Conservation (phyloP, 1,140 invertebrate genomes). For the Tetraneura akinire region DNA sequence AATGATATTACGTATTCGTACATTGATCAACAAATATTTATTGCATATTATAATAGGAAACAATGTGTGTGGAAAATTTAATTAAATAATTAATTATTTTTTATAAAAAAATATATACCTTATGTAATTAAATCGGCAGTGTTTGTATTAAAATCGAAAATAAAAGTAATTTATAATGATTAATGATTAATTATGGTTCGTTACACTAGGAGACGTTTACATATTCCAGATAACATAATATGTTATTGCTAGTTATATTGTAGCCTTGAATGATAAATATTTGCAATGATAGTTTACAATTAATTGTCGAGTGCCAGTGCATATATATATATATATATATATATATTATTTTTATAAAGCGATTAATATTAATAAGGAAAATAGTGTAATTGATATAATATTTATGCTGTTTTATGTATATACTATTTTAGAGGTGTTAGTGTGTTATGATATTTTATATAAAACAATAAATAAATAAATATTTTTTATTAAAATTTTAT, state of each 20-base stretch:
- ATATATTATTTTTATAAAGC: no score
- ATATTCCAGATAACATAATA: neutral
- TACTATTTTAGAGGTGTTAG: no score
- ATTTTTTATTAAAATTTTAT: no score
- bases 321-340: no score
- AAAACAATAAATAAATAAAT: no score
- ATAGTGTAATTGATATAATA: no score
- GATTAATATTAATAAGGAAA: no score
- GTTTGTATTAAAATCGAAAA: neutral
- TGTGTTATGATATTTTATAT: no score
- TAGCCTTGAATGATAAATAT: constrained; percentile 40
- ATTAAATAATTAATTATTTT: neutral
- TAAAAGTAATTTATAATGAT: neutral
- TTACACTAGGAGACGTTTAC: neutral
- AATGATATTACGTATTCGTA: neutral
- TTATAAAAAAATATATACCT: neutral
- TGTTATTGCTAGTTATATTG: neutral
- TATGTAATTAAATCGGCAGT: neutral
- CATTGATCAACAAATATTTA: neutral
- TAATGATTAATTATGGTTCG: neutral
- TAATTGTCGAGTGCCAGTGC: neutral
- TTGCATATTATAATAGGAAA: neutral
- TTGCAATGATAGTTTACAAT: neutral
- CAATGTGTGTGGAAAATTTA: neutral
- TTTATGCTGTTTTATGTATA: no score